Evolutionary conservation across 2,797 vertebrate genomes (phyloP).

Genomic region (Chelonia mydas): DNA sequence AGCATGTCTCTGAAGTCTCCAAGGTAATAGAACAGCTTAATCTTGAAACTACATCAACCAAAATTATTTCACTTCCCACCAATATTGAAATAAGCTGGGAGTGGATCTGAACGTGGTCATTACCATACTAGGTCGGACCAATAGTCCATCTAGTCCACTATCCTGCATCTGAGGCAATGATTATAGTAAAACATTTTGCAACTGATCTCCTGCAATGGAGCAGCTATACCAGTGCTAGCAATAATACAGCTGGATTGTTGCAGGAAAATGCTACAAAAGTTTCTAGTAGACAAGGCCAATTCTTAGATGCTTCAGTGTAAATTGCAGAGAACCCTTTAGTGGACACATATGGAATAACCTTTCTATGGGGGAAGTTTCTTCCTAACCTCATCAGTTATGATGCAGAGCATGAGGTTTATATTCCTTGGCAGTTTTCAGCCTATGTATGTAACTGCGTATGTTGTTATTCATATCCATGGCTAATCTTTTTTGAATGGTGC

Average conservation of each 20-base stretch:
- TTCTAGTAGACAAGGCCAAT: neutral
- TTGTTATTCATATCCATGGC: neutral
- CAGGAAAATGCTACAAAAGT: neutral
- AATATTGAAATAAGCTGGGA: neutral
- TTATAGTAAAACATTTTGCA: neutral
- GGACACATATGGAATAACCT: neutral
- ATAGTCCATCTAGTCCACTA: neutral
- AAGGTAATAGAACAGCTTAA: neutral
- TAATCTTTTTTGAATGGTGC: neutral
- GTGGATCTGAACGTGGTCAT: neutral
- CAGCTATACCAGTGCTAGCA: rapidly evolving
- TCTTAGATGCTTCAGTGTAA: neutral
- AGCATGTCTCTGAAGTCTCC: neutral
- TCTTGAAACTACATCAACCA: neutral
- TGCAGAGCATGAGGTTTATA: neutral
- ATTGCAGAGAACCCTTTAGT: neutral
- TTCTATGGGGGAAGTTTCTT: neutral
- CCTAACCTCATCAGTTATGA: neutral
- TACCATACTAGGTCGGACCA: neutral
- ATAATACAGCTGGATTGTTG: neutral
- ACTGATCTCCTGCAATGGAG: neutral
- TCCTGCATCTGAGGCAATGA: neutral
- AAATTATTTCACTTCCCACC: neutral
- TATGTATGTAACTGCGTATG: neutral
- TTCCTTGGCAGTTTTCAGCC: neutral